phyloP scores from a whole-genome alignment of 1,140 invertebrate genomes.

The Anadara kagoshimensis region DNA sequence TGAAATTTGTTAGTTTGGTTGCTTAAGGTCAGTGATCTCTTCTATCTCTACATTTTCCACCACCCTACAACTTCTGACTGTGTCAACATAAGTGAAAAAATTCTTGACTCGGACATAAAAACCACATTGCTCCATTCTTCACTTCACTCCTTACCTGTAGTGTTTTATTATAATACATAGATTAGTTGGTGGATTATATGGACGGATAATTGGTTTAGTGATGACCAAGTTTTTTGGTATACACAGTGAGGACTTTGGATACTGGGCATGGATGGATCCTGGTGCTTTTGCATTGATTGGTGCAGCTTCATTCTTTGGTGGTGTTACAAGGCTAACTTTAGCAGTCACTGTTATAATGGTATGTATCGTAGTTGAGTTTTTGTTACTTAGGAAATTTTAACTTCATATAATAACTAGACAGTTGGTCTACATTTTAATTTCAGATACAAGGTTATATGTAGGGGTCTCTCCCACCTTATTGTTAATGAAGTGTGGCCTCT shows the following conservation, averaged over 20 bases:
- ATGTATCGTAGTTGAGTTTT: not conserved
- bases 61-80: not conserved
- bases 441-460: too few relatives aligned
- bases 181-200: slow-evolving; percentile 73
- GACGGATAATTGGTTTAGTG: slow-evolving; percentile 71
- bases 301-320: slow-evolving; percentile 75
- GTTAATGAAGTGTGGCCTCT: too few relatives aligned
- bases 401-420: too few relatives aligned
- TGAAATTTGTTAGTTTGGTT: too few relatives aligned
- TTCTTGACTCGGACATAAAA: not conserved
- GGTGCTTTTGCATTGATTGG: slow-evolving; percentile 75
- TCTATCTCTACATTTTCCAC: too few relatives aligned
- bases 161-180: slow-evolving; percentile 45
- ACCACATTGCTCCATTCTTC: not conserved
- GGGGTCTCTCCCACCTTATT: too few relatives aligned
- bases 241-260: slow-evolving; percentile 61
- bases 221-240: slow-evolving; percentile 71
- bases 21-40: too few relatives aligned
- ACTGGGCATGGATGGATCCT: slow-evolving; percentile 76
- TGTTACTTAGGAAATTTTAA: too few relatives aligned
- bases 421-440: too few relatives aligned
- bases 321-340: slow-evolving; percentile 74
- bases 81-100: not conserved
- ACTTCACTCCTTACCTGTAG: not conserved
- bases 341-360: slow-evolving; percentile 75